These are phyloP conservation scores for Limonius californicus DNA, from an alignment of 1,140 invertebrate genomes.

Conservation along the genomic window DNA sequence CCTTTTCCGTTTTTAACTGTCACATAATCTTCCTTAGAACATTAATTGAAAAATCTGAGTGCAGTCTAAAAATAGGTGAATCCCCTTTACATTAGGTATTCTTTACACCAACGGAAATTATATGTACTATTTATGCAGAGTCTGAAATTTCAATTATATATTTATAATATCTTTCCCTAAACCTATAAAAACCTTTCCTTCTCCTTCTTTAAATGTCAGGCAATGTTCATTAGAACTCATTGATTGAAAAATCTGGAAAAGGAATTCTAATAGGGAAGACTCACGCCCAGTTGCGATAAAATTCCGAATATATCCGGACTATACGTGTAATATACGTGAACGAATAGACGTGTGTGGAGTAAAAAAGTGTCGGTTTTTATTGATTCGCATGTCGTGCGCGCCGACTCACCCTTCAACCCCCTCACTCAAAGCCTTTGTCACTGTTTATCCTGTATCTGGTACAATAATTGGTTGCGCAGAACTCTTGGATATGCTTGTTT, in stretches of 20 bases:
- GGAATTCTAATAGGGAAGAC: not conserved
- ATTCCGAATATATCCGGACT: slow-evolving; percentile 26
- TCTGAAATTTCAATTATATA: too few relatives aligned
- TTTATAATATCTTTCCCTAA: too few relatives aligned
- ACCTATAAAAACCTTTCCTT: too few relatives aligned
- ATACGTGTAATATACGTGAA: slow-evolving; percentile 28
- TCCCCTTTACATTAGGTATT: too few relatives aligned
- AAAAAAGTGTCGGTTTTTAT: slow-evolving; percentile 40
- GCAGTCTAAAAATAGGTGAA: too few relatives aligned
- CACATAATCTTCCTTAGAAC: too few relatives aligned
- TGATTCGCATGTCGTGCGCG: slow-evolving; percentile 37
- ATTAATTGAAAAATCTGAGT: too few relatives aligned
- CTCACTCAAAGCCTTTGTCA: slow-evolving; percentile 22
- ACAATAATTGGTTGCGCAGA: slow-evolving; percentile 15
- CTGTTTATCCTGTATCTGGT: slow-evolving; percentile 21
- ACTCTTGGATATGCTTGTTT: slow-evolving; percentile 12
- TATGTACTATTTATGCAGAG: too few relatives aligned
- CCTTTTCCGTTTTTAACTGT: too few relatives aligned
- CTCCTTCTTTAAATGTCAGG: too few relatives aligned
- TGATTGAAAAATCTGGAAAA: not conserved
- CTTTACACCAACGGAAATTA: too few relatives aligned
- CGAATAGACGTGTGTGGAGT: slow-evolving; percentile 28
- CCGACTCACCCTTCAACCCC: slow-evolving; percentile 19
- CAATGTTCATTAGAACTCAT: too few relatives aligned
- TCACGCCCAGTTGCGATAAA: slow-evolving; percentile 7